Evolutionary conservation across 2,888 invertebrate genomes (phyloP), one percentile per base, ranked within the genome.

Genomic region (Metalampra italica): DNA sequence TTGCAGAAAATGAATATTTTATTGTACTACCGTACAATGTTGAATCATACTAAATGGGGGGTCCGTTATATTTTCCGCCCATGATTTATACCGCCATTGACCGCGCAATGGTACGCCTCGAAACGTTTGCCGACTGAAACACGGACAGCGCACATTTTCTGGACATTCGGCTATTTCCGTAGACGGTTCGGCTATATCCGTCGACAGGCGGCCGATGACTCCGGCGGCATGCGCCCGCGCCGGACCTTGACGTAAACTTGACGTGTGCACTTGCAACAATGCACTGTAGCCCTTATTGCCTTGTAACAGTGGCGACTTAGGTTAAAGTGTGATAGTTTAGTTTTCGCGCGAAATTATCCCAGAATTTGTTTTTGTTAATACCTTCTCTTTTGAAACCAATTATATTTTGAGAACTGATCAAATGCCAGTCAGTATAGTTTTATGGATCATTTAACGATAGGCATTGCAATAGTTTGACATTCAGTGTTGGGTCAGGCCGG

Each of bases 121-220:
- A 65, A 65, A 71, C 72, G 68, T 74, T 76, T 75, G 78, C 81
- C 77, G 78, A 82, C 81, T 78, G 78, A 82, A 84, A 75, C 71
- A 71, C 74, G 74, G 69, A 66, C 77, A 75, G 66, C 72, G 70
- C 69, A 68, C 70, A 72, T 66, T 80, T 77, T 78, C 78, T 82
- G 76, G 72, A 72, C 77, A 71, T 79, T 86, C 81, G 86, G 76
- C 71, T 88, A 87, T 87, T 87, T 82, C 79, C 82, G 84, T 77
- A 72, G 57, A 55, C 62, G 59, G 75, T 80, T 84, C 82, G 82
- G 80, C 79, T 87, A 85, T 80, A 80, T 83, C 77, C 79, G 86
- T 78, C 79, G 67, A 53, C 65, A 22, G 63, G 66, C 83, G 88
- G 88, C 78, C 87, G 85, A 87, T 88, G 88, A 88, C 88, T 84